A percentile compares a stretch with the other conserved stretches of the same genome.
Evolutionary conservation across 2,113 vertebrate genomes (phyloP).

Genomic region (Hippotragus niger): DNA sequence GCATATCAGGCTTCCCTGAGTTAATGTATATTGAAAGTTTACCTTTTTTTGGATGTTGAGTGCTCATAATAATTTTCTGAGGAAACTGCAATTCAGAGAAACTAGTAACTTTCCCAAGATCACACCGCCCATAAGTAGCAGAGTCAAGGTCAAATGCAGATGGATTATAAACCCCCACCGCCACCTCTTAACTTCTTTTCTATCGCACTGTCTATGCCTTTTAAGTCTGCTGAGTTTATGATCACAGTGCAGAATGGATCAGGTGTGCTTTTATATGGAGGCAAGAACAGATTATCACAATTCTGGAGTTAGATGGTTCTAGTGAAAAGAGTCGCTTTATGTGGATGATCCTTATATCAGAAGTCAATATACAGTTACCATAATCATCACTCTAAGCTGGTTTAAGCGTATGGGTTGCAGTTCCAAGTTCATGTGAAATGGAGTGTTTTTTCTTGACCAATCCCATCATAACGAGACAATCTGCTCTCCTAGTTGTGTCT

Average conservation of each 20-base stretch:
- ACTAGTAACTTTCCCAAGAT: neutral
- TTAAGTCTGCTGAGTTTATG: neutral
- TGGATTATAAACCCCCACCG: neutral
- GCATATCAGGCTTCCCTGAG: neutral
- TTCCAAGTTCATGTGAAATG: neutral
- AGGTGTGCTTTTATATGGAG: neutral
- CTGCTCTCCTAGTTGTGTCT: neutral
- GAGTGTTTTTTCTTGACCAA: neutral
- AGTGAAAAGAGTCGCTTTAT: neutral
- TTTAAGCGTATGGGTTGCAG: neutral
- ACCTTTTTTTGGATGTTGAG: neutral
- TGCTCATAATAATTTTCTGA: neutral
- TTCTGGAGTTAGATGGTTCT: neutral
- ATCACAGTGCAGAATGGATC: neutral
- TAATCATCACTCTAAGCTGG: neutral
- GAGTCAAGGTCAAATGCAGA: neutral
- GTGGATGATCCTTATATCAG: neutral
- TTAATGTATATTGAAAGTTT: neutral
- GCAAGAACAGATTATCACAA: neutral
- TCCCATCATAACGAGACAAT: neutral
- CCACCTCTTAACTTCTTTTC: neutral
- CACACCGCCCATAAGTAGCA: neutral
- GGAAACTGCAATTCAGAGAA: neutral
- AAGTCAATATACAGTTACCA: neutral
- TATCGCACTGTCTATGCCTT: neutral